Evolutionary conservation across 2,888 invertebrate species (phyloP).

Genomic region (Agrochola litura): DNA sequence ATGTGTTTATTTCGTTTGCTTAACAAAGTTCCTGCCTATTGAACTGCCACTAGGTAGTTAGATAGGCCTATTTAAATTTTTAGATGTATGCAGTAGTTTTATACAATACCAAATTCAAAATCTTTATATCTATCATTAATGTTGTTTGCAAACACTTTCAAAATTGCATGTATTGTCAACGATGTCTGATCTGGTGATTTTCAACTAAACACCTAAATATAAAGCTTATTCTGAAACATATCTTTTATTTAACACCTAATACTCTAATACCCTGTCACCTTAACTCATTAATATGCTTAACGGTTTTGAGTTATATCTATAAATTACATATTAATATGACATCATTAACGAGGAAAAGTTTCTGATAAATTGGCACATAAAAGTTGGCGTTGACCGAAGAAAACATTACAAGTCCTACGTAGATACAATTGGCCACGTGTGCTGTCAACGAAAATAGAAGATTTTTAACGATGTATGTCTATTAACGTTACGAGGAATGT

Average conservation of each 20-base stretch:
- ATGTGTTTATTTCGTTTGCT: conserved; percentile 66
- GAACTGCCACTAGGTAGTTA: conserved; percentile 65
- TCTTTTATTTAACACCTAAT: conserved; percentile 50
- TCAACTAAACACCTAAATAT: conserved; percentile 62
- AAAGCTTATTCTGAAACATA: conserved; percentile 66
- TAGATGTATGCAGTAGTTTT: conserved; percentile 55
- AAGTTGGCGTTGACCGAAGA: conserved; percentile 44
- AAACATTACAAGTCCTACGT: conserved; percentile 25
- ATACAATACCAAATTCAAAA: conserved; percentile 51
- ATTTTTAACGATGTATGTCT: conserved; percentile 32
- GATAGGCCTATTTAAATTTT: conserved; percentile 49
- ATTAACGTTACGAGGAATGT: conserved; percentile 45
- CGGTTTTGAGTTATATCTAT: conserved; percentile 6
- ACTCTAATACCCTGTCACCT: conserved; percentile 5
- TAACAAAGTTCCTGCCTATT: conserved; percentile 72
- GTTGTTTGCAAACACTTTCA: conserved; percentile 55
- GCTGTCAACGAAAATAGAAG: conserved; percentile 48
- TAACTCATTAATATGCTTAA: conserved; percentile 26
- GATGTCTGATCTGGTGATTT: conserved; percentile 66
- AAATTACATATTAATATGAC: neutral
- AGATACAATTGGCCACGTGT: conserved; percentile 47
- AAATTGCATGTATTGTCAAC: conserved; percentile 63
- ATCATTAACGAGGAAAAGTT: conserved; percentile 31
- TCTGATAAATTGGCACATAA: conserved; percentile 37
- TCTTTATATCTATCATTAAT: conserved; percentile 46